Base-by-base conservation (phyloP, 2,888 invertebrate species). In the Tipula vernalis region DNA sequence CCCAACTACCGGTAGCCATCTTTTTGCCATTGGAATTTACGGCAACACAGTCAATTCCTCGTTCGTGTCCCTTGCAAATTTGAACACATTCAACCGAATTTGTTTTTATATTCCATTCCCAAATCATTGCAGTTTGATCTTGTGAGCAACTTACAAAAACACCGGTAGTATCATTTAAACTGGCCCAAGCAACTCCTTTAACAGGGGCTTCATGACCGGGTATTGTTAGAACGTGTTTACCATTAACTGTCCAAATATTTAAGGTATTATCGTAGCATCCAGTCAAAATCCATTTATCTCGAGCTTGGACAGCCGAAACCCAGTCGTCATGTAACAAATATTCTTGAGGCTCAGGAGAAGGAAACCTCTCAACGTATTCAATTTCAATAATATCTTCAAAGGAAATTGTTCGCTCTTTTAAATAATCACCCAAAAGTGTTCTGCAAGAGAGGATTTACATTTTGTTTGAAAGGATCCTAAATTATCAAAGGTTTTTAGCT, bases 261-360 rank as follows among this genome's bases (percentile, higher is more conserved):
- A 98, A 92, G 87, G 97, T 96, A 90, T 97, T 96, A 91, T 99
- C 99, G 91, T 98, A 99, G 91, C 98, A 96, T 36, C 98, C 98
- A 86, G 97, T 95, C 84, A 98, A 91, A 88, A 98, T 96, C 96
- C 96, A 96, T 90, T 94, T 94, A 71, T 93, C 94, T 88, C 93
- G 92, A 71, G 94, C 93, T 89, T 96, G 95, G 0, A 98, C 95
- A 83, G 97, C 94, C 28, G 98, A 96, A n/a, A 99, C 98, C 99
- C 99, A 99, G 90, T 99, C 99, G 91, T 99, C 98, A 89, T 99
- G 98, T 91, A 97, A 93, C 88, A 99, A 92, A 90, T 97, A 97
- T 91, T 98, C 96, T 90, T 97, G 95, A 0, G 99, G 98, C 89
- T 96, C 94, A 0, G 99, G 99, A 0, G 98, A 96, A 12, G 98